Evolutionary conservation across 30 jellyfish, hydroid and myxozoan species (phyloP), one percentile per base, ranked within the genome.

Genomic region (Hydra vulgaris): DNA sequence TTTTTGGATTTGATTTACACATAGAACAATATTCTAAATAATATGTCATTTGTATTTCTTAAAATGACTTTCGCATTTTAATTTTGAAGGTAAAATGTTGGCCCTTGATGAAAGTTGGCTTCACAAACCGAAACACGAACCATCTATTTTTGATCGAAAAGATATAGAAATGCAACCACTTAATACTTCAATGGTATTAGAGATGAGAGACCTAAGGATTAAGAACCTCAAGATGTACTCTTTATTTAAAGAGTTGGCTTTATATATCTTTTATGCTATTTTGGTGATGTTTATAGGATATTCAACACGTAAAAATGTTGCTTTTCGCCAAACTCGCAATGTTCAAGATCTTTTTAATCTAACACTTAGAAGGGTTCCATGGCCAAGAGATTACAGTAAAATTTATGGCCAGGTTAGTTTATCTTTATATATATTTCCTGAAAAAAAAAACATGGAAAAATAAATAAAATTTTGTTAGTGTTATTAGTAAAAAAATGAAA

Each of bases 71-170:
- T n/a, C n/a, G n/a, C n/a, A n/a, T n/a, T n/a, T n/a, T n/a, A n/a
- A n/a, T n/a, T 40, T 40, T 40, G 12, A 40, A 40, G 61, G 66
- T 66, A 84, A 79, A 87, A 25, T 81, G 52, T 80, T 92, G 26
- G 95, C 95, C 0, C 83, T 78, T n/a, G 90, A 92, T 70, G 98
- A 92, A 82, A 95, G 81, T 66, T 92, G 98, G 98, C 82, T 92
- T 23, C 98, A 92, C 67, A 76, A 83, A 12, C 76, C 82, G 23
- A 85, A 92, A 23, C 86, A 84, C 26, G 87, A 90, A 61, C 69
- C 90, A 21, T 70, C 73, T 0, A 26, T 52, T 17, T 72, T 54
- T 24, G 90, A 83, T 66, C 84, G 82, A 15, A 26, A 73, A 1
- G 78, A 27, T 56, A 26, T 27, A 71, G 79, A 78, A 84, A 66